Evolutionary conservation across 2,888 invertebrate genomes (phyloP), one percentile per base, ranked within the genome.

Genomic region (Lypha dubia): DNA sequence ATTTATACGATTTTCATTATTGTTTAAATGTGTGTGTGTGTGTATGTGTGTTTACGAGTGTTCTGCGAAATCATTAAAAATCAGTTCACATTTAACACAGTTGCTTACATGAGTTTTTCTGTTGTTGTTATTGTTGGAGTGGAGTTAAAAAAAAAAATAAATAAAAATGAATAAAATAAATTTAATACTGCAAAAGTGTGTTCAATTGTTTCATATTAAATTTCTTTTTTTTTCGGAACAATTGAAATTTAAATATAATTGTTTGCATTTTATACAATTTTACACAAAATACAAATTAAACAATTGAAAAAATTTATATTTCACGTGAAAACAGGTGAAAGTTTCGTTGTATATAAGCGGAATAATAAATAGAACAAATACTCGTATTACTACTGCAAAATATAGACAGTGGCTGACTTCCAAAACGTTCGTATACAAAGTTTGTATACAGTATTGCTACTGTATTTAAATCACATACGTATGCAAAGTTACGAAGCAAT

Each of bases 221-320:
- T 75, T 83, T 77, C 73, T 73, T 77, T 73, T 70, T 56, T 56
- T 62, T 73, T 62, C 24, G 41, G 49, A 60, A 77, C 67, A 83
- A 83, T 83, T 79, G 74, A 83, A 79, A 83, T 83, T 70, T 79
- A 63, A 70, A 70, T 70, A 65, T 75, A 79, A 83, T 83, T 83
- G 83, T 83, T 79, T 49, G 75, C 79, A 75, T 70, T 65, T 83
- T 74, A 74, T 65, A 63, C 17, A 83, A 65, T 63, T 75, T 65
- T 9, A 62, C 35, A 44, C 41, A 49, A 20, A 58, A 51, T 62
- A 44, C 4, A 28, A 63, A 44, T 5, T 44, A 24, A 17, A 56
- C 3, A 15, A 67, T 22, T 1, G 8, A 20, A 24, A 22, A 65
- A 65, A 51, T 15, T 5, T 53, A 28, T 24, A 53, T 53, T 74